These are phyloP conservation scores for Zele albiditarsus DNA, from an alignment of 2,888 invertebrate species.

Conservation along the genomic window DNA sequence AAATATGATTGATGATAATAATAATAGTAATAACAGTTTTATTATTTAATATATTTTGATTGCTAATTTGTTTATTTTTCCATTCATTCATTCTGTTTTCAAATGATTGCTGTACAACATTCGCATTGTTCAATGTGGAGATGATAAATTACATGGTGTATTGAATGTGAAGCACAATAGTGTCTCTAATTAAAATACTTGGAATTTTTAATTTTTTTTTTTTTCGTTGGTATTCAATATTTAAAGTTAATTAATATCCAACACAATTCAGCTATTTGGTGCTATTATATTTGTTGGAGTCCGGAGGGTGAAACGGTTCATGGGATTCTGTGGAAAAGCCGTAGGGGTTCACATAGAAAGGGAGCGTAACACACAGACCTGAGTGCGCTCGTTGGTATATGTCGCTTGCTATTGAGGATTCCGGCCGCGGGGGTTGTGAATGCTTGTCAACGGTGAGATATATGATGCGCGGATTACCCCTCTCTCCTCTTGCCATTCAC, in stretches of 20 bases:
- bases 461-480: constrained; percentile 67
- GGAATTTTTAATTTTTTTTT: not conserved
- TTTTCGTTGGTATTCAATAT: not conserved
- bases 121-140: no score
- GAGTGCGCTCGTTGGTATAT: constrained; percentile 59
- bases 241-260: constrained; percentile 15
- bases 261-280: constrained; percentile 33
- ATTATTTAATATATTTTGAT: no score
- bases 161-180: not conserved
- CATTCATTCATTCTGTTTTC: no score
- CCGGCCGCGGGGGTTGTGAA: constrained; percentile 62
- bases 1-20: no score
- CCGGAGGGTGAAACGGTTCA: not conserved
- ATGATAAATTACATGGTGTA: no score
- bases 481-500: constrained; percentile 43
- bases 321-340: not conserved
- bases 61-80: no score
- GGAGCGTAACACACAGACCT: constrained; percentile 10
- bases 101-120: no score
- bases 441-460: constrained; percentile 68
- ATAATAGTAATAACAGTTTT: no score
- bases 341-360: constrained; percentile 20
- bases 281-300: constrained; percentile 26
- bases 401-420: constrained; percentile 65
- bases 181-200: not conserved